A percentile compares a stretch with the other conserved stretches of the same genome.
Conservation (phyloP, 2,797 vertebrate species). For the Alca torda region DNA sequence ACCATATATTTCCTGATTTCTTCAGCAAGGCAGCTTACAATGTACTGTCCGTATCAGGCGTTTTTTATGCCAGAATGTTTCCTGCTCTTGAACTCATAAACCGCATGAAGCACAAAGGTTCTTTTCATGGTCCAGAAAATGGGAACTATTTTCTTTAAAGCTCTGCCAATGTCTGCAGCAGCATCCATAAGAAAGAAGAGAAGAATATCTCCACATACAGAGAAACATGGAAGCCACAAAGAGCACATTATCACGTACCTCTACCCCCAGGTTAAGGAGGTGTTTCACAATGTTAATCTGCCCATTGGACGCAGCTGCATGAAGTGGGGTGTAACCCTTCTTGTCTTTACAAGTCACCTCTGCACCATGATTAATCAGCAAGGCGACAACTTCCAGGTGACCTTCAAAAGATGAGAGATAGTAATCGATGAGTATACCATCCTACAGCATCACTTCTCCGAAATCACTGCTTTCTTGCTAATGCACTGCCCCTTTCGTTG, state of each 20-base stretch:
- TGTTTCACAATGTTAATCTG: constrained; percentile 93
- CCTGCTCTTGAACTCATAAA: not conserved
- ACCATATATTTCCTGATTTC: not conserved
- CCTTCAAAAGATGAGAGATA: constrained; percentile 73
- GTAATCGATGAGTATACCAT: not conserved
- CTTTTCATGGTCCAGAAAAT: not conserved
- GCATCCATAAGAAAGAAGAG: not conserved
- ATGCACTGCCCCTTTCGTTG: not conserved
- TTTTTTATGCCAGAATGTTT: not conserved
- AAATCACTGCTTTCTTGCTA: not conserved
- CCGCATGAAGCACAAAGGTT: not conserved
- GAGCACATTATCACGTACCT: constrained; percentile 76
- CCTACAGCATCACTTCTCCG: not conserved
- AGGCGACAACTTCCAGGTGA: constrained; percentile 91
- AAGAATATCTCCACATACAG: not conserved
- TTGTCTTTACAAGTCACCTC: constrained; percentile 97
- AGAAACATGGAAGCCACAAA: not conserved
- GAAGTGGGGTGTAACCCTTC: constrained; percentile 94
- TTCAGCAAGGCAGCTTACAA: not conserved
- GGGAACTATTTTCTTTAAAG: not conserved
- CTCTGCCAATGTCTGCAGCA: not conserved
- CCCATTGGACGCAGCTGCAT: constrained; percentile 92
- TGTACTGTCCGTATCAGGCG: not conserved
- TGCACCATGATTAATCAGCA: constrained; percentile 92
- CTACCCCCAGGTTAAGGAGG: constrained; percentile 91